These are phyloP conservation scores for Scaptomyza montana DNA, from an alignment of 1,140 invertebrate species.

Conservation along the genomic window DNA sequence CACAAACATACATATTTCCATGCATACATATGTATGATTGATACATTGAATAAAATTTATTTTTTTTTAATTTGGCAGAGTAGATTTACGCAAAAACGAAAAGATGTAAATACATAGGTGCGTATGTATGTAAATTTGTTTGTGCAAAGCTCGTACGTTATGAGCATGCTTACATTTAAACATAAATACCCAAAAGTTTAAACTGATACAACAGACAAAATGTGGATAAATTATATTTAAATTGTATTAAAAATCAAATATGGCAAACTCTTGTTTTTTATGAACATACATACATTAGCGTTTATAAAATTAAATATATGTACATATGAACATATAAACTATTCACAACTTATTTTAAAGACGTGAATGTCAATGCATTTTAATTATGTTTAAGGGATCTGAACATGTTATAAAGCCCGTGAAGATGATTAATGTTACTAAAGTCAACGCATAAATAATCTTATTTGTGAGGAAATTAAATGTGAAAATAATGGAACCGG, in stretches of 20 bases:
- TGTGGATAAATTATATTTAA: no score
- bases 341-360: not conserved
- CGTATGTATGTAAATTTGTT: conserved; percentile 10
- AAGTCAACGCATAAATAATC: conserved; percentile 30
- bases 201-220: no score
- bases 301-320: not conserved
- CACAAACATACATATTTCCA: not conserved
- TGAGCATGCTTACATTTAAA: conserved; percentile 1
- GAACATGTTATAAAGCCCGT: not conserved
- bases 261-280: not conserved
- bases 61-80: no score
- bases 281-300: not conserved
- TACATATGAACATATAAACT: no score
- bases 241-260: no score
- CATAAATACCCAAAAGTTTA: not conserved
- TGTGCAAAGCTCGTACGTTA: not conserved
- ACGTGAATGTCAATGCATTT: not conserved
- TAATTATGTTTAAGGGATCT: conserved; percentile 23
- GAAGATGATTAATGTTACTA: conserved; percentile 25
- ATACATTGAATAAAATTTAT: no score
- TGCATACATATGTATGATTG: not conserved
- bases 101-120: not conserved
- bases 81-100: not conserved
- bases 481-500: conserved; percentile 65
- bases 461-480: conserved; percentile 26